phyloP scores from a whole-genome alignment of 1,140 invertebrate species.

The Sarcophaga bullata region DNA sequence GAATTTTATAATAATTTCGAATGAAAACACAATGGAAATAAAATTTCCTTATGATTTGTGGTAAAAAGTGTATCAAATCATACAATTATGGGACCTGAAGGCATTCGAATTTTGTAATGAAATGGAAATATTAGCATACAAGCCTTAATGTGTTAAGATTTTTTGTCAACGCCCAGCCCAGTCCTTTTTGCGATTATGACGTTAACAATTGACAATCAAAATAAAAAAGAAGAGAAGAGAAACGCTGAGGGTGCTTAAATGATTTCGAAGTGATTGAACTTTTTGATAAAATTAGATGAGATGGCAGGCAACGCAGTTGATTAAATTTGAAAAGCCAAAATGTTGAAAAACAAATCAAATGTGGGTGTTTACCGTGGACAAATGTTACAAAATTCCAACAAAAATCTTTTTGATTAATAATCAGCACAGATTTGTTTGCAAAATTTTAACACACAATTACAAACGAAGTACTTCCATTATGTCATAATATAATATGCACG shows the following conservation, averaged over 20 bases:
- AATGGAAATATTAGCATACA: background rate
- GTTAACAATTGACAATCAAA: background rate
- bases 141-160: background rate
- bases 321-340: background rate
- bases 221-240: background rate
- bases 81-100: background rate
- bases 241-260: background rate
- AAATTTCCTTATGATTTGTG: no score
- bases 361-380: conserved; percentile 30
- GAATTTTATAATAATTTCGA: no score
- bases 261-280: background rate
- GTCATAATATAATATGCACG: no score
- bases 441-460: no score
- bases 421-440: no score
- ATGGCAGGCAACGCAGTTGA: background rate
- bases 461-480: no score
- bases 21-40: no score
- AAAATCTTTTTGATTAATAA: no score
- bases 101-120: background rate
- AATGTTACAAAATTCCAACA: conserved; percentile 41
- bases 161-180: background rate
- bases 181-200: background rate
- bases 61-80: no score
- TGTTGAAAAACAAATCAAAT: no score
- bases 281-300: background rate